These are phyloP conservation scores for Phrynocephalus forsythii DNA, from an alignment of 2,797 vertebrate genomes.

Conservation along the genomic window DNA sequence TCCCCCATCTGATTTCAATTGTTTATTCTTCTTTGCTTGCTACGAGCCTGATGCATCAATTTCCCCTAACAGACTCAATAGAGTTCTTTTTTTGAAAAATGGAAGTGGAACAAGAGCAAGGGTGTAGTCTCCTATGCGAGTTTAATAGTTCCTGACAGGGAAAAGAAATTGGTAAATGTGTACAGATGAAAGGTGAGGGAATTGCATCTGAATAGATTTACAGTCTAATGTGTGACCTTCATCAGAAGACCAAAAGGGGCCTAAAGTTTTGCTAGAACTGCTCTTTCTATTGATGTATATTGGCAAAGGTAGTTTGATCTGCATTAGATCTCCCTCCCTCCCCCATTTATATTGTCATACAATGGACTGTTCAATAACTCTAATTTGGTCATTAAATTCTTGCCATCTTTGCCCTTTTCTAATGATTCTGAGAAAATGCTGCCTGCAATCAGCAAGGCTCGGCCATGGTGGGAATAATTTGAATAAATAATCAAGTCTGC, in stretches of 20 bases:
- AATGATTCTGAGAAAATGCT: constrained; percentile 74
- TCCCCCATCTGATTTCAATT: not conserved
- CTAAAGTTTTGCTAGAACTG: constrained; percentile 26
- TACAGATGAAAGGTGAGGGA: not conserved
- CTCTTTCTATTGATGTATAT: constrained; percentile 28
- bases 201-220: not conserved
- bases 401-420: constrained; percentile 72
- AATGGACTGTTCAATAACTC: constrained; percentile 44
- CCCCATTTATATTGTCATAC: constrained; percentile 40
- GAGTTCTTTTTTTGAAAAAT: not conserved
- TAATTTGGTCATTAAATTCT: constrained; percentile 74
- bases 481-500: constrained; percentile 78
- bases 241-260: not conserved
- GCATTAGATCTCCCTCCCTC: not conserved
- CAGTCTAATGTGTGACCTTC: constrained; percentile 21
- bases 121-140: not conserved
- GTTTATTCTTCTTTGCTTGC: not conserved
- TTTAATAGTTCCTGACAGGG: not conserved
- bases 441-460: constrained; percentile 72
- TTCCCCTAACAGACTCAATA: not conserved
- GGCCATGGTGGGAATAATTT: constrained; percentile 70
- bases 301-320: constrained; percentile 40
- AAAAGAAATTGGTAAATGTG: not conserved
- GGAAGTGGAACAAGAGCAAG: not conserved
- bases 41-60: not conserved